Evolutionary conservation across 2,113 vertebrate genomes (phyloP).

Genomic region (Perca schrenkii): DNA sequence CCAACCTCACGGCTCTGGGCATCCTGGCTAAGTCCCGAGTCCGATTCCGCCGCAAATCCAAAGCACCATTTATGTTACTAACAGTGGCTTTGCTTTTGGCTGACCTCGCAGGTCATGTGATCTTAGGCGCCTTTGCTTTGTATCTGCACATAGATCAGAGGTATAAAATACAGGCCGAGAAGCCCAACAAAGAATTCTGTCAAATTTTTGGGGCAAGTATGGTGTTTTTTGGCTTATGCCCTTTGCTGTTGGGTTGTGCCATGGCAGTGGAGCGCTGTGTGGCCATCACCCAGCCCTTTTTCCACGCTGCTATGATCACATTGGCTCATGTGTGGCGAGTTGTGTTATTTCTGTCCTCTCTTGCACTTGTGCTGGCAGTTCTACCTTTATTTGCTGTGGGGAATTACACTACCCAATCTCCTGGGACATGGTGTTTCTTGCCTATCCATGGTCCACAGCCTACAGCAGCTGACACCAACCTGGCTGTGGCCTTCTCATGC

Average conservation of each 20-base stretch:
- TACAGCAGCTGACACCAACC: constrained; percentile 71
- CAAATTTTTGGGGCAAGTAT: constrained; percentile 87
- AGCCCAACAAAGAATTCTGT: constrained; percentile 77
- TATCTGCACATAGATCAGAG: constrained; percentile 77
- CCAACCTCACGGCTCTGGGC: constrained; percentile 87
- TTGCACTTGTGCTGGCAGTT: constrained; percentile 82
- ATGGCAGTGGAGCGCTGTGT: constrained; percentile 90
- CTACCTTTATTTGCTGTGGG: constrained; percentile 85
- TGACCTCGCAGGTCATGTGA: constrained; percentile 88
- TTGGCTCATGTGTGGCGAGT: constrained; percentile 72
- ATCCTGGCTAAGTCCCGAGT: constrained; percentile 82
- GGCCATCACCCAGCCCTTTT: constrained; percentile 87
- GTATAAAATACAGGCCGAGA: constrained; percentile 1
- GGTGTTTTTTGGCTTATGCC: constrained; percentile 89
- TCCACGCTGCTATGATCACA: constrained; percentile 82
- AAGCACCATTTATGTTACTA: constrained; percentile 86
- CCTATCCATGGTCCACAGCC: constrained; percentile 62
- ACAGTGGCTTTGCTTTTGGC: constrained; percentile 85
- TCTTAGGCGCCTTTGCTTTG: constrained; percentile 87
- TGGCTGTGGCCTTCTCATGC: constrained; percentile 85
- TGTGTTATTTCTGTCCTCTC: constrained; percentile 70
- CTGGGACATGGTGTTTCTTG: constrained; percentile 90
- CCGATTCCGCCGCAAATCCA: constrained; percentile 76
- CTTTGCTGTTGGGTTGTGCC: constrained; percentile 86
- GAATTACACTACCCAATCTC: constrained; percentile 83